Evolutionary conservation across 2,888 invertebrate genomes (phyloP).

Genomic region (Aradus depressus): DNA sequence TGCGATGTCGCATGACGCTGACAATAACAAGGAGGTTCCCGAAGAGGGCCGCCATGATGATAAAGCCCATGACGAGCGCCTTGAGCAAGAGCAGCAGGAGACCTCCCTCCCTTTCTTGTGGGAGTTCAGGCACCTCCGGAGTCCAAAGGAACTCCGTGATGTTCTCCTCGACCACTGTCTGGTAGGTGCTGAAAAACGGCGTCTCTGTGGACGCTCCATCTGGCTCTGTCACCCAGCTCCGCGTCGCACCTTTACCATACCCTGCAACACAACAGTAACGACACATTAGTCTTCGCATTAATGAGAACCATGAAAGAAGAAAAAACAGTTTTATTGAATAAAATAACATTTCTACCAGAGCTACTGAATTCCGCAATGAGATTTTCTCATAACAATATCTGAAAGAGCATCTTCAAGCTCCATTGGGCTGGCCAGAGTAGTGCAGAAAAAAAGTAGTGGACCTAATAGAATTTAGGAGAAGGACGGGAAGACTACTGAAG

Average conservation of each 20-base stretch:
- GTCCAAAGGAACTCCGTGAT: neutral
- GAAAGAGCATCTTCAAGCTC: too few species aligned
- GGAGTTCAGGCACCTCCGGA: neutral
- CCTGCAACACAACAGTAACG: conserved; percentile 9
- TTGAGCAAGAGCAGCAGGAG: conserved; percentile 49
- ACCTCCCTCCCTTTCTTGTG: neutral
- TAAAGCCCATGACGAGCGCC: conserved; percentile 42
- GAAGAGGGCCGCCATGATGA: conserved; percentile 43
- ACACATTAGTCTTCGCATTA: neutral
- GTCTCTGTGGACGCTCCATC: conserved; percentile 9
- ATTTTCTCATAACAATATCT: too few species aligned
- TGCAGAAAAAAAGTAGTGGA: too few species aligned
- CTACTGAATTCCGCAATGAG: neutral
- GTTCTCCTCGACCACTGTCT: neutral
- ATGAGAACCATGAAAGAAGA: neutral
- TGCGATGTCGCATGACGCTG: conserved; percentile 66
- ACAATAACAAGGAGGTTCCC: conserved; percentile 65
- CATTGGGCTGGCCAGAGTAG: too few species aligned
- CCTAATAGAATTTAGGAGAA: too few species aligned
- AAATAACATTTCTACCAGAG: neutral
- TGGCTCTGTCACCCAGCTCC: conserved; percentile 15
- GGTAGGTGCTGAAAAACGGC: neutral
- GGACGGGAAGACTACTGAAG: too few species aligned
- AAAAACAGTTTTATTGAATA: neutral
- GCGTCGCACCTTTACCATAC: conserved; percentile 16